Evolutionary conservation across 2,113 vertebrate genomes (phyloP).

Genomic region (Oreotragus oreotragus): DNA sequence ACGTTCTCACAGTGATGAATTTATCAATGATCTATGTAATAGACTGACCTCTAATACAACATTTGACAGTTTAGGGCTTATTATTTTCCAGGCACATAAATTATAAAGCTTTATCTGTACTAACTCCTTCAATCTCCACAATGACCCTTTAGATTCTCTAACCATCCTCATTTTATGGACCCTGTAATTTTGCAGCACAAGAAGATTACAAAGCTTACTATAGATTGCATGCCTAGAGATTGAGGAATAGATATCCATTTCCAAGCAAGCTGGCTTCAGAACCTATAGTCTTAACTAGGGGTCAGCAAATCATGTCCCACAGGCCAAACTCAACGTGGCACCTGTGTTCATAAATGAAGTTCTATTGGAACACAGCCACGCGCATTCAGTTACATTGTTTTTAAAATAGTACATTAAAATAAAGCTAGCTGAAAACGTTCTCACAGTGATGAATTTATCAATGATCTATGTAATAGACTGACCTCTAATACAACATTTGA

Average conservation of each 20-base stretch:
- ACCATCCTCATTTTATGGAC: background rate
- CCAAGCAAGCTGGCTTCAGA: background rate
- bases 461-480: background rate
- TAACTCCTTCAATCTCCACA: background rate
- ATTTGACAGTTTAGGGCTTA: background rate
- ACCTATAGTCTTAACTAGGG: background rate
- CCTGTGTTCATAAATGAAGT: background rate
- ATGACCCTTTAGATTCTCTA: background rate
- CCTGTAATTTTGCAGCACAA: background rate
- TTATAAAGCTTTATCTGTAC: background rate
- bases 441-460: background rate
- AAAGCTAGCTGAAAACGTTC: background rate
- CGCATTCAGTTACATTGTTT: background rate
- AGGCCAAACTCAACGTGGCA: background rate
- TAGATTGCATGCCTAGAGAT: background rate
- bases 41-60: background rate
- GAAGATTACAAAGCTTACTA: background rate
- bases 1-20: background rate
- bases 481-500: background rate
- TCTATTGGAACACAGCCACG: background rate
- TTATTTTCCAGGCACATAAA: background rate
- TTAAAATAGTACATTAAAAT: background rate
- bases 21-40: background rate
- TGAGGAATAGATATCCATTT: background rate
- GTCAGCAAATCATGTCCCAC: background rate